These are phyloP conservation scores for Drymonia ruficornis DNA, from an alignment of 2,888 invertebrate species.

Conservation along the genomic window DNA sequence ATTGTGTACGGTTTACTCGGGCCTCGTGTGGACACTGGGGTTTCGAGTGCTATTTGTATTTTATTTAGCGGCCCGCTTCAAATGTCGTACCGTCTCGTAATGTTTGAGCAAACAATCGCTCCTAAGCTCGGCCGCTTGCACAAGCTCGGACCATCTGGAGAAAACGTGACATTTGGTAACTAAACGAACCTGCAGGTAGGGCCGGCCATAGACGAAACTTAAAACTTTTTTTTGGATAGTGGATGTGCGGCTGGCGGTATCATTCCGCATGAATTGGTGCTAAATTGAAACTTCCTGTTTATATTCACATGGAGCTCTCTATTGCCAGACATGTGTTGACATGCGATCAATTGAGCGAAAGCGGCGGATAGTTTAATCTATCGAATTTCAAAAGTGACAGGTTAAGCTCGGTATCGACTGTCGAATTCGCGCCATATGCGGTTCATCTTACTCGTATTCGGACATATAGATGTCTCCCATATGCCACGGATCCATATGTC, in stretches of 20 bases:
- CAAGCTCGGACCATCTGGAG: conserved; percentile 80
- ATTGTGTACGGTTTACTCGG: conserved; percentile 69
- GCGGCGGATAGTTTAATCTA: conserved; percentile 66
- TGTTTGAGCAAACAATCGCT: conserved; percentile 80
- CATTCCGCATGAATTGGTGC: conserved; percentile 80
- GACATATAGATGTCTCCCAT: conserved; percentile 54
- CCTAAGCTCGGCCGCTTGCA: conserved; percentile 70
- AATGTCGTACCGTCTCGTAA: conserved; percentile 83
- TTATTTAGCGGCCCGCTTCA: conserved; percentile 82
- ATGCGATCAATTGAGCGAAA: conserved; percentile 80
- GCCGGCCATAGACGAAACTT: conserved; percentile 57
- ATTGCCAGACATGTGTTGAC: conserved; percentile 73
- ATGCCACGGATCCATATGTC: conserved; percentile 60
- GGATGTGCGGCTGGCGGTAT: conserved; percentile 63
- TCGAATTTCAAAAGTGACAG: conserved; percentile 71
- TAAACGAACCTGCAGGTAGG: conserved; percentile 59
- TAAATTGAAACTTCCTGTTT: conserved; percentile 82
- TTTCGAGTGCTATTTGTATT: conserved; percentile 78
- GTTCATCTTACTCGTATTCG: conserved; percentile 53
- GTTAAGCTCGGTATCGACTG: conserved; percentile 57
- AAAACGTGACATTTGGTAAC: conserved; percentile 77
- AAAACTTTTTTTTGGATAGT: conserved; percentile 64
- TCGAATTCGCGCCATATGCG: conserved; percentile 64
- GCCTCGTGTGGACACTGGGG: conserved; percentile 68
- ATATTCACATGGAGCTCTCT: conserved; percentile 72